Conservation (phyloP, 2,888 invertebrate genomes). For the Agrotis segetum region DNA sequence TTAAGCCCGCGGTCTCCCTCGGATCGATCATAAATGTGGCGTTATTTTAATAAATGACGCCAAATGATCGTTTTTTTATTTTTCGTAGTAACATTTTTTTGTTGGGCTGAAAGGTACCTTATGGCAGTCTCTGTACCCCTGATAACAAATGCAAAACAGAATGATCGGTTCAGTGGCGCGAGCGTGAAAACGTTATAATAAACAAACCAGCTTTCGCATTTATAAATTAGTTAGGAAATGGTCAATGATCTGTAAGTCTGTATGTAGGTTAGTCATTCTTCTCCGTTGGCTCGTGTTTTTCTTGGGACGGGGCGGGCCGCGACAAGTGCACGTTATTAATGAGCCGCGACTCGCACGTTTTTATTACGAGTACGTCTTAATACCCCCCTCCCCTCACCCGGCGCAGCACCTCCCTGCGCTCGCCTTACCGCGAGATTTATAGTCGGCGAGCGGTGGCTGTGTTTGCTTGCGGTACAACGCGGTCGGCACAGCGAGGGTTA, state of each 20-base stretch:
- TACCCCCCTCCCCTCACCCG: neutral
- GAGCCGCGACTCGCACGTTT: slow-evolving; percentile 54
- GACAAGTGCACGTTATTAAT: slow-evolving; percentile 58
- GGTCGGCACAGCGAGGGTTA: slow-evolving; percentile 40
- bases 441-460: slow-evolving; percentile 34
- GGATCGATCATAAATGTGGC: no score
- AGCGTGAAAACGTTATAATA: no score
- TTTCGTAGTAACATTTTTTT: no score
- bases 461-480: slow-evolving; percentile 37
- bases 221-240: neutral
- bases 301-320: neutral
- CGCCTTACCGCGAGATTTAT: slow-evolving; percentile 47
- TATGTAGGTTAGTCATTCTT: neutral
- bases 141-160: no score
- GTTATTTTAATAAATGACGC: no score
- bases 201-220: no score
- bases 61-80: no score
- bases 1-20: no score
- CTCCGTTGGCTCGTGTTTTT: neutral
- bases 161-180: no score
- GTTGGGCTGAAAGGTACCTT: no score
- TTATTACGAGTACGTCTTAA: slow-evolving; percentile 62
- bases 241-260: neutral
- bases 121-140: no score
- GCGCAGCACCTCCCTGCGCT: neutral